Conservation (phyloP, 2,888 invertebrate species). For the Ormyrus rosae region DNA sequence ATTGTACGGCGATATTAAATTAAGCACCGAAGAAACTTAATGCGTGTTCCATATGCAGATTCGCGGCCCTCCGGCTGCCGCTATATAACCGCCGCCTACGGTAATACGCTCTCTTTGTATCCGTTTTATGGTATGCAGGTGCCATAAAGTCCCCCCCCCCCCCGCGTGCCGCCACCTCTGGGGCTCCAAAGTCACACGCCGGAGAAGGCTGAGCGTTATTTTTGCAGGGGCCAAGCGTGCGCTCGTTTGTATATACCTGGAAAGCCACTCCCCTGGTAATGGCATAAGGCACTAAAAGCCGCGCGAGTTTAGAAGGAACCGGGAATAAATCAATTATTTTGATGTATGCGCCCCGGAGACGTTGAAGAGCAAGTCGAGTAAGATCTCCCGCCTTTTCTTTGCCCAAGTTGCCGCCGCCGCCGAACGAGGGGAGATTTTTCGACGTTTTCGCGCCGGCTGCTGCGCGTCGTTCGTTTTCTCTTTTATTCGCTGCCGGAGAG, state of each 20-base stretch:
- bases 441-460: background rate
- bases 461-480: background rate
- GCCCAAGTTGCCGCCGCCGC: background rate
- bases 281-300: conserved; percentile 22
- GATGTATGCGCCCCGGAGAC: background rate
- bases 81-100: conserved; percentile 33
- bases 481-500: background rate
- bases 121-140: conserved; percentile 70
- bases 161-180: conserved; percentile 14
- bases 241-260: background rate
- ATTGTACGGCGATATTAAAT: conserved; percentile 68
- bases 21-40: conserved; percentile 73
- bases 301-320: background rate
- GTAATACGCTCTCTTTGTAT: conserved; percentile 68
- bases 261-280: conserved; percentile 28
- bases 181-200: conserved; percentile 40
- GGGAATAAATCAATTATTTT: conserved; percentile 42
- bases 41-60: conserved; percentile 74
- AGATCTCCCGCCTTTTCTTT: background rate
- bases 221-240: background rate
- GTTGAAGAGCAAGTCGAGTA: background rate
- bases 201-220: background rate
- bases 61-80: conserved; percentile 64
- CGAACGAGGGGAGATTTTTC: too few species aligned
- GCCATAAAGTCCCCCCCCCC: conserved; percentile 65